Percentiles rank a stretch among this genome's conserved stretches.
Conservation (phyloP, 92 coral and sea anemone species). For the Pocillopora meandrina region DNA sequence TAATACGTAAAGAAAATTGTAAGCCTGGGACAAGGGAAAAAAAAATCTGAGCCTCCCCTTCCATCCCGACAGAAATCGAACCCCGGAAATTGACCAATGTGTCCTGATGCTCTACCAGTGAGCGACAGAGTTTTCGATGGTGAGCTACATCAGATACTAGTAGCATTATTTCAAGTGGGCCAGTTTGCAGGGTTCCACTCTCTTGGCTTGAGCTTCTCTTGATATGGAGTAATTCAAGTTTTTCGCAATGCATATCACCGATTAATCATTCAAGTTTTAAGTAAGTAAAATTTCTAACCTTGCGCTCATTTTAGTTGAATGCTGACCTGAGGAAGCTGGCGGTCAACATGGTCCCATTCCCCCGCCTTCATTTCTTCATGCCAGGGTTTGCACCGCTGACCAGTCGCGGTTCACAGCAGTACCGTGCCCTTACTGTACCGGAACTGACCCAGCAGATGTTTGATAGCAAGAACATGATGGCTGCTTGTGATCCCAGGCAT, state of each 20-base stretch:
- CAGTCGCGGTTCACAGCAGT: constrained; percentile 94
- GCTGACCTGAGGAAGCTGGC: constrained; percentile 91
- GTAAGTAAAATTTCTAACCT: background rate
- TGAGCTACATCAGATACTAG: no score
- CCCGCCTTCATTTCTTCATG: constrained; percentile 95
- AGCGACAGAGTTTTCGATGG: no score
- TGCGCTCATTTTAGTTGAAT: constrained; percentile 56
- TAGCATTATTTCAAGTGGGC: no score
- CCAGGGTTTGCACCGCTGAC: constrained; percentile 98
- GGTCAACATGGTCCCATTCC: constrained; percentile 97
- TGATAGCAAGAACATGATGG: constrained; percentile 94
- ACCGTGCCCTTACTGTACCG: constrained; percentile 82
- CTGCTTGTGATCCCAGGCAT: constrained; percentile 92
- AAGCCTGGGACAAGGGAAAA: no score
- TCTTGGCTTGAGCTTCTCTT: no score
- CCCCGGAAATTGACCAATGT: no score
- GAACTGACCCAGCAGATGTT: constrained; percentile 91
- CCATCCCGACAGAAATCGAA: no score
- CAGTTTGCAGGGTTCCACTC: no score
- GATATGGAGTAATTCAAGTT: no score
- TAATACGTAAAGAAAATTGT: no score
- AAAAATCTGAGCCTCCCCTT: no score
- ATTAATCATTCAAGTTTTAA: background rate
- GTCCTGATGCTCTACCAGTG: no score
- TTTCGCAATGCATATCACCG: background rate